Base-by-base conservation (phyloP, 2,888 invertebrate species). In the Stenichneumon culpator region DNA sequence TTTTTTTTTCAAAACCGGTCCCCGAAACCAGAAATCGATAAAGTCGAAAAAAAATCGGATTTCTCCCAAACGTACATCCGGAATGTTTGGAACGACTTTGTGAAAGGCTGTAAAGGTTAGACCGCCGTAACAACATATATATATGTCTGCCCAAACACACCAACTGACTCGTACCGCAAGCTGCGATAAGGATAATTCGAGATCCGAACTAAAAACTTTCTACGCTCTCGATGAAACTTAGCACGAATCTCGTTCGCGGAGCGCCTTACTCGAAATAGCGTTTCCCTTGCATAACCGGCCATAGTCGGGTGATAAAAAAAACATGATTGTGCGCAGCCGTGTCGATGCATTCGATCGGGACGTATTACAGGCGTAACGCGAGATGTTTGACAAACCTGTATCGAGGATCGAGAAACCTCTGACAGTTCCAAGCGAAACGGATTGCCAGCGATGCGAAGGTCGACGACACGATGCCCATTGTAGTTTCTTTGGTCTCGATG, bases 341-440 rank as follows among this genome's bases (percentile, higher is more conserved):
- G 63, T 63, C 16, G n/a, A 54, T 9, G 19, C 28, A 32, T 63
- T 73, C 54, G 36, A 73, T 57, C 19, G 57, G 6, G 57, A 22
- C 52, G 67, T n/a, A 52, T 70, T 36, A n/a, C n/a, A 28, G 3
- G 19, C 25, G 68, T 68, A 57, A 85, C 68, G 47, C 14, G 19
- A 68, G 19, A 47, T n/a, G 19, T 22, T 63, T 16, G 11, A 82
- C 79, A 65, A 72, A 91, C 91, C 90, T 91, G 88, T 91, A 91
- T 82, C 89, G 89, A 6, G 90, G 90, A 82, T 90, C 91, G 79
- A 91, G 80, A 25, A 90, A 89, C 79, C 89, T 86, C 82, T 91
- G 91, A 79, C 88, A 91, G 83, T 90, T 90, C 91, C 91, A 91
- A n/a, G 90, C 91, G 25, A 91, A 88, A 67, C 89, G 88, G 70